Base-by-base conservation (phyloP, 2,888 invertebrate genomes). In the Agrypnus murinus region DNA sequence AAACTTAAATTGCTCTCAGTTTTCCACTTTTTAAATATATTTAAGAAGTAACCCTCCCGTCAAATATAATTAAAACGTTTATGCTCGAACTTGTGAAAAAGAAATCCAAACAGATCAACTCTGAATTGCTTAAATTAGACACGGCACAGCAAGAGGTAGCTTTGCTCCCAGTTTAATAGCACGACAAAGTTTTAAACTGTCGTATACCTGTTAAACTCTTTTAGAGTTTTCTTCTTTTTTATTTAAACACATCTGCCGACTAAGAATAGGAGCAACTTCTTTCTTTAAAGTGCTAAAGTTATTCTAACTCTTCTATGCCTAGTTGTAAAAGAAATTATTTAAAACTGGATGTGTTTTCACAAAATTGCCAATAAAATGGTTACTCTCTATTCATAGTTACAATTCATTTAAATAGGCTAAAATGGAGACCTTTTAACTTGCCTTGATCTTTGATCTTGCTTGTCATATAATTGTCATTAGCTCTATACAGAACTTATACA, bases 171-270 rank as follows among this genome's bases (percentile, higher is more conserved):
- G 62, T 45, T 57, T 65, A 58, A 58, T 68, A 72, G 66, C 58
- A 68, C 58, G 71, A 63, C 71, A 72, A 77, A 79, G 75, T 78
- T 80, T 79, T 78, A 78, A 80, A 80, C 77, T 80, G 79, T 77
- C 77, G 78, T 80, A 79, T 78, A 78, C 78, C 77, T 79, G 75
- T 74, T 75, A 72, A 76, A 76, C 73, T 75, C 74, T 73, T 76
- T 72, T 60, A 48, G 50, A 43, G 48, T 72, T 67, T 70, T 25
- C 5, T 25, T 25, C 25, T 25, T 71, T 67, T 75, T 74, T 74
- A 66, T 66, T 66, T 60, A 66, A 66, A 31, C 40, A 40, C 59
- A 43, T 48, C 66, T 60, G 66, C 46, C 45, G 43, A 38, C 45
- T 45, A 43, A 34, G 57, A 31, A 34, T 64, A 25, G 53, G 15